Conservation (phyloP, 2,888 invertebrate genomes). For the Thecophora atra region DNA sequence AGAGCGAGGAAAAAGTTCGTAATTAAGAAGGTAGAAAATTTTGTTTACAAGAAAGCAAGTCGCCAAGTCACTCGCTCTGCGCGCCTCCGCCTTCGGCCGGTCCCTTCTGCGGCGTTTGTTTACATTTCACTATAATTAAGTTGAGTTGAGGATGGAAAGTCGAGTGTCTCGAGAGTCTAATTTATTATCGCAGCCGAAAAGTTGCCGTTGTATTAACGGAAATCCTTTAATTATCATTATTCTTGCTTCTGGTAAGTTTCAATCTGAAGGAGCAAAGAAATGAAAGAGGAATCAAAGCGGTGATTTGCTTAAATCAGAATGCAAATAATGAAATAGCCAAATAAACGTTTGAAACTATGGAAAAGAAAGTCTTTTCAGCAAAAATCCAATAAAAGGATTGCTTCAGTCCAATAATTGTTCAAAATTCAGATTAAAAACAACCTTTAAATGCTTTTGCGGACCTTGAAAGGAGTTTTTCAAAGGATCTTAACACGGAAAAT, state of each 20-base stretch:
- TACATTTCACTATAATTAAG: conserved; percentile 19
- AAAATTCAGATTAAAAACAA: too few relatives aligned
- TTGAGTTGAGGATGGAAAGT: conserved; percentile 10
- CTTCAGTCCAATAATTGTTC: too few relatives aligned
- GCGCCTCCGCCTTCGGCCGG: not conserved
- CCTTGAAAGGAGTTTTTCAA: too few relatives aligned
- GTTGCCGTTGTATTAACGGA: not conserved
- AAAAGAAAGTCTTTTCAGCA: too few relatives aligned
- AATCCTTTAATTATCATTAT: not conserved
- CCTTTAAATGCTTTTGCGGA: too few relatives aligned
- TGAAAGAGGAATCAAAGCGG: not conserved
- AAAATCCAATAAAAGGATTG: too few relatives aligned
- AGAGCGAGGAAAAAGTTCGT: conserved; percentile 7
- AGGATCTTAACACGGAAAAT: too few relatives aligned
- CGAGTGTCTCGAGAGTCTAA: conserved; percentile 25
- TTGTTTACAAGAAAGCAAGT: conserved; percentile 14
- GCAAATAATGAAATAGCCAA: too few relatives aligned
- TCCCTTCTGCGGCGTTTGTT: not conserved
- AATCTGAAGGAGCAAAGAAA: not conserved
- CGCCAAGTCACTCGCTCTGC: not conserved
- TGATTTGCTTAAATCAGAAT: too few relatives aligned
- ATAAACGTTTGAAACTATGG: too few relatives aligned
- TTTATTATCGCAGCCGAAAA: conserved; percentile 18
- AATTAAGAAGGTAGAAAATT: conserved; percentile 31
- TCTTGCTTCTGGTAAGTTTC: not conserved